These are phyloP conservation scores for Bufotes viridis DNA, from an alignment of 2,797 vertebrate species.

Conservation along the genomic window DNA sequence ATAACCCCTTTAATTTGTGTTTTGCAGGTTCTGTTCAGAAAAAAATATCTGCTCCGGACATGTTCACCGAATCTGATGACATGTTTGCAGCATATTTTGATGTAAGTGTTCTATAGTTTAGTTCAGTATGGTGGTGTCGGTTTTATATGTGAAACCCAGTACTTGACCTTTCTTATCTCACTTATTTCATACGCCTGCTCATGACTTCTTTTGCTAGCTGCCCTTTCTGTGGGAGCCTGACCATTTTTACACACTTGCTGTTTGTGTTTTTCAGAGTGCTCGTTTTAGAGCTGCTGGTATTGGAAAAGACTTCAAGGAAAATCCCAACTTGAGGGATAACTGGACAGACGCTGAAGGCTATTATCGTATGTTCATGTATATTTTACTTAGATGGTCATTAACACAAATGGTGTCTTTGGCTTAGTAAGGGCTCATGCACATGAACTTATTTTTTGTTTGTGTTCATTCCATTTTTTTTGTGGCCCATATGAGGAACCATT, in stretches of 20 bases:
- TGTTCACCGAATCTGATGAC: conserved; percentile 99
- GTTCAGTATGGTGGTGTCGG: no score
- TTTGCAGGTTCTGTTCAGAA: conserved; percentile 87
- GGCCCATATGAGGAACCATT: no score
- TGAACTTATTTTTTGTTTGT: no score
- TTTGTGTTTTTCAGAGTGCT: conserved; percentile 83
- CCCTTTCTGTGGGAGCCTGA: neutral
- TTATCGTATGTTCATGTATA: conserved; percentile 84
- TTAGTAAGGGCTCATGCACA: neutral
- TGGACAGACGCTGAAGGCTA: conserved; percentile 99
- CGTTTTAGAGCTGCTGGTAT: conserved; percentile 94
- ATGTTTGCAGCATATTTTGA: conserved; percentile 99
- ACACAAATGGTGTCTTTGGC: neutral
- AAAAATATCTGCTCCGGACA: conserved; percentile 94
- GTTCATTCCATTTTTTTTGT: no score
- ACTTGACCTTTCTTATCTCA: no score
- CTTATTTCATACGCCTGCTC: neutral
- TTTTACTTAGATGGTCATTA: neutral
- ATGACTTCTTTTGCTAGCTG: neutral
- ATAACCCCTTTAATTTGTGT: neutral
- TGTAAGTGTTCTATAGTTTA: conserved; percentile 78
- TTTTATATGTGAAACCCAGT: no score
- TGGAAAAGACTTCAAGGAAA: conserved; percentile 99
- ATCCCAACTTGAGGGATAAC: conserved; percentile 98
- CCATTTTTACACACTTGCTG: neutral